A percentile compares a stretch with the other conserved stretches of the same genome.
These are phyloP conservation scores for Tinea trinotella DNA, from an alignment of 2,888 invertebrate genomes.

Conservation along the genomic window DNA sequence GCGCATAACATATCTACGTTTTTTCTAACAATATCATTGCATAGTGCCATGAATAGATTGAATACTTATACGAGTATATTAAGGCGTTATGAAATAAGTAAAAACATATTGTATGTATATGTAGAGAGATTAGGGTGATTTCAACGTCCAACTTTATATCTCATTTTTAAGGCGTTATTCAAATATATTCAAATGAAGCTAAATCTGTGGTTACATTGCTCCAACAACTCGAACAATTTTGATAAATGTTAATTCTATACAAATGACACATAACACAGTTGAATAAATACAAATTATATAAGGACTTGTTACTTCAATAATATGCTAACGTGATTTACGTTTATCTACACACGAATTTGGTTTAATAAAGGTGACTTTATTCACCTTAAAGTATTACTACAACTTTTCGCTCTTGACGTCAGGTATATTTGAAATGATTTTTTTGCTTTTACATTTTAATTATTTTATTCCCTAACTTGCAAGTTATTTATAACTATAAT, in stretches of 20 bases:
- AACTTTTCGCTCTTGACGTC: too few relatives aligned
- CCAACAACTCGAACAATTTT: conserved; percentile 9
- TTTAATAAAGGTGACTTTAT: neutral
- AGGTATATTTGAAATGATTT: too few relatives aligned
- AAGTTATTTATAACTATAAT: too few relatives aligned
- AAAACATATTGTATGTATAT: neutral
- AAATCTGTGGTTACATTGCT: conserved; percentile 17
- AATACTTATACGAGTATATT: too few relatives aligned
- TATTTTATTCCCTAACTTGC: too few relatives aligned
- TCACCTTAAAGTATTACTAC: neutral
- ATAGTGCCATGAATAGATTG: too few relatives aligned
- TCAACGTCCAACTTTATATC: conserved; percentile 10
- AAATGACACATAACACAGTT: conserved; percentile 16
- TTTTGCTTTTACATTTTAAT: too few relatives aligned
- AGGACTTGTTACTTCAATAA: neutral
- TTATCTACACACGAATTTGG: neutral
- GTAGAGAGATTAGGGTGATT: conserved; percentile 6
- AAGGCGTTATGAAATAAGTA: neutral
- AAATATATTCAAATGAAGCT: conserved; percentile 16
- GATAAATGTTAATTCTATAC: conserved; percentile 16
- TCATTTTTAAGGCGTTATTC: conserved; percentile 16
- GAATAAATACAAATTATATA: conserved; percentile 5
- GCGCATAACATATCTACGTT: too few relatives aligned
- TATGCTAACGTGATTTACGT: neutral
- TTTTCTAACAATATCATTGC: too few relatives aligned